phyloP scores from a whole-genome alignment of 2,113 vertebrate species.

The Hemibagrus wyckioides region DNA sequence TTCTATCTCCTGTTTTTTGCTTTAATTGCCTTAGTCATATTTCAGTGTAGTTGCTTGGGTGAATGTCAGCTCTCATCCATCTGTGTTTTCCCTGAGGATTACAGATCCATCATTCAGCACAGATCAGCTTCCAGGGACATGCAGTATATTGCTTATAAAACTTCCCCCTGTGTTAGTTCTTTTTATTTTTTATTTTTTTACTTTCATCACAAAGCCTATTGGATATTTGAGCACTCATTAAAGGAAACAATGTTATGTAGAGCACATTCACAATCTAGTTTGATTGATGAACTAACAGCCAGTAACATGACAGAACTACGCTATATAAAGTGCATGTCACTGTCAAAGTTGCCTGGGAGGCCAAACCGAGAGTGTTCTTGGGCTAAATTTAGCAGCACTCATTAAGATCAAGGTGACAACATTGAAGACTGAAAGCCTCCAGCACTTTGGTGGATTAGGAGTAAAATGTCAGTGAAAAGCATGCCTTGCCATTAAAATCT shows the following conservation, averaged over 20 bases:
- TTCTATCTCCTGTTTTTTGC: conserved; percentile 46
- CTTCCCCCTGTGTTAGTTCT: conserved; percentile 13
- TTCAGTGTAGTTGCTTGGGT: conserved; percentile 39
- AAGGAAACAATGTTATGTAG: not conserved
- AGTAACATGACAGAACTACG: conserved; percentile 10
- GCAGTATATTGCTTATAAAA: conserved; percentile 20
- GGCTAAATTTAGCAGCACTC: conserved; percentile 34
- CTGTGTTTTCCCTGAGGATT: conserved; percentile 38
- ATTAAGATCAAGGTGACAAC: conserved; percentile 30
- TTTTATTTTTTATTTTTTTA: not conserved
- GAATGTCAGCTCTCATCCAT: conserved; percentile 46
- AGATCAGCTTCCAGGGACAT: conserved; percentile 18
- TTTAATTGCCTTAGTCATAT: conserved; percentile 57
- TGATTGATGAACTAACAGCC: conserved; percentile 31
- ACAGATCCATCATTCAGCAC: conserved; percentile 41
- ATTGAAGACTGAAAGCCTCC: conserved; percentile 12
- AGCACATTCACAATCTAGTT: not conserved
- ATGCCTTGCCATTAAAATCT: not conserved
- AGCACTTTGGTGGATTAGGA: conserved; percentile 24
- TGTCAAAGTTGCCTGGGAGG: conserved; percentile 24
- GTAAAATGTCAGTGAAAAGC: conserved; percentile 13
- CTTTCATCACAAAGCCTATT: not conserved
- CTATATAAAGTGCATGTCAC: conserved; percentile 33
- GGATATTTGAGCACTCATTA: conserved; percentile 2
- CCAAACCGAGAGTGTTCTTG: not conserved